phyloP scores from a whole-genome alignment of 2,888 invertebrate genomes.

The Nemurella pictetii region DNA sequence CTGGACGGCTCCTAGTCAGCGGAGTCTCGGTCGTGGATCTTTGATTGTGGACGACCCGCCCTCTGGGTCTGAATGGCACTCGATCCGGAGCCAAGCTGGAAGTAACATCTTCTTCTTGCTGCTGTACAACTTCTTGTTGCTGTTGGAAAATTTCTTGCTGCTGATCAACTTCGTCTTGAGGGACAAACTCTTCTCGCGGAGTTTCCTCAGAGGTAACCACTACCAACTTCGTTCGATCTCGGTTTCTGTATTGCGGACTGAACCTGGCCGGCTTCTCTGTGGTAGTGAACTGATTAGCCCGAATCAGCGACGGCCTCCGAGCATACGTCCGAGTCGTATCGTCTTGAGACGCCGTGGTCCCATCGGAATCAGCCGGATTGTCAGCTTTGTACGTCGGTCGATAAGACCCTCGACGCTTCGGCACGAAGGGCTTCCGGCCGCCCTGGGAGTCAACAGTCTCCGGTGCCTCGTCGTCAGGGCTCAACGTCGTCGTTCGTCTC shows the following conservation, averaged over 20 bases:
- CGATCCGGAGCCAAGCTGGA: not conserved
- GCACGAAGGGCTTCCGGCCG: conserved; percentile 10
- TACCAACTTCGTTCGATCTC: not conserved
- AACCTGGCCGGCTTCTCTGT: not conserved
- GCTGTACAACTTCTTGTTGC: not conserved
- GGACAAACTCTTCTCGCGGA: not conserved
- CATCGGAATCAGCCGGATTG: not conserved
- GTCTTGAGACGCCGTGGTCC: not conserved
- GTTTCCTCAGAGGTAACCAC: not conserved
- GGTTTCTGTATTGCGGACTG: not conserved
- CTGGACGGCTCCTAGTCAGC: not conserved
- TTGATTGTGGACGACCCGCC: not conserved
- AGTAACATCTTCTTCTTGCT: not conserved
- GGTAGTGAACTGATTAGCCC: not conserved
- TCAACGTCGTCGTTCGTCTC: conserved; percentile 12
- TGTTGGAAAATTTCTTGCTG: not conserved
- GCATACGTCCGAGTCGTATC: not conserved
- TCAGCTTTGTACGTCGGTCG: conserved; percentile 4
- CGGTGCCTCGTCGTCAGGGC: not conserved
- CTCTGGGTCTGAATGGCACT: not conserved
- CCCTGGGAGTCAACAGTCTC: not conserved
- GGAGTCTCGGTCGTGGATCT: not conserved
- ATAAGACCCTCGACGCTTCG: not conserved
- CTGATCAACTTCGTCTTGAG: not conserved
- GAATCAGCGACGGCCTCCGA: not conserved